A percentile compares a stretch with the other conserved stretches of the same genome.
Conservation (phyloP, 2,113 vertebrate species). For the Tragelaphus scriptus region DNA sequence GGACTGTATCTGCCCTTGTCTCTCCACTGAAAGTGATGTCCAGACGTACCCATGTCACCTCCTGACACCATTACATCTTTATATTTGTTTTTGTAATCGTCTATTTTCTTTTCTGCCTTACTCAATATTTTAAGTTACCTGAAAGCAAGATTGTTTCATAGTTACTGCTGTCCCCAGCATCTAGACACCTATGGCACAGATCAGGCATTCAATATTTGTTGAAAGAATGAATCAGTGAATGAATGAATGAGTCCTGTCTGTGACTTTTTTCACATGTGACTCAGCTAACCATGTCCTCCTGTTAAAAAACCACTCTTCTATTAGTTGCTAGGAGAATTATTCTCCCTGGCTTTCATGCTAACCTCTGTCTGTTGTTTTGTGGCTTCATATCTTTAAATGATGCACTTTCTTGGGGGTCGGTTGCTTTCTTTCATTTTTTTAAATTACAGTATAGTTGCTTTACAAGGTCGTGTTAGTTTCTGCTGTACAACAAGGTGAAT, state of each 20-base stretch:
- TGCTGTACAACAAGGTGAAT: background rate
- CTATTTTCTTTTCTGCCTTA: background rate
- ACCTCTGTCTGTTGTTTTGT: background rate
- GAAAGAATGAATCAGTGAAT: background rate
- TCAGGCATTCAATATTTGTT: background rate
- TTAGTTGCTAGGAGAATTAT: background rate
- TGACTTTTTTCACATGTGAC: background rate
- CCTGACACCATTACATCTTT: background rate
- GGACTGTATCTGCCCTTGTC: background rate
- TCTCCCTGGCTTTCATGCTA: slow-evolving; percentile 16
- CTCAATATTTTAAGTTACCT: background rate
- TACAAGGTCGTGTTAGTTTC: background rate
- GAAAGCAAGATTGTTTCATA: background rate
- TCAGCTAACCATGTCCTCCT: background rate
- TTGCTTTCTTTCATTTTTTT: background rate
- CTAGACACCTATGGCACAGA: background rate
- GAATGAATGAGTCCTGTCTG: background rate
- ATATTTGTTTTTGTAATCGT: background rate
- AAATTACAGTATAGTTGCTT: background rate
- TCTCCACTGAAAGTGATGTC: background rate
- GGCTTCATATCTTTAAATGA: slow-evolving; percentile 15
- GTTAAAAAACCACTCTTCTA: background rate
- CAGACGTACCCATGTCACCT: background rate
- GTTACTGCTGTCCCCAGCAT: background rate
- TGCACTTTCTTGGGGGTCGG: slow-evolving; percentile 19